Evolutionary conservation across 2,888 invertebrate species (phyloP).

Genomic region (Atrina japonica): DNA sequence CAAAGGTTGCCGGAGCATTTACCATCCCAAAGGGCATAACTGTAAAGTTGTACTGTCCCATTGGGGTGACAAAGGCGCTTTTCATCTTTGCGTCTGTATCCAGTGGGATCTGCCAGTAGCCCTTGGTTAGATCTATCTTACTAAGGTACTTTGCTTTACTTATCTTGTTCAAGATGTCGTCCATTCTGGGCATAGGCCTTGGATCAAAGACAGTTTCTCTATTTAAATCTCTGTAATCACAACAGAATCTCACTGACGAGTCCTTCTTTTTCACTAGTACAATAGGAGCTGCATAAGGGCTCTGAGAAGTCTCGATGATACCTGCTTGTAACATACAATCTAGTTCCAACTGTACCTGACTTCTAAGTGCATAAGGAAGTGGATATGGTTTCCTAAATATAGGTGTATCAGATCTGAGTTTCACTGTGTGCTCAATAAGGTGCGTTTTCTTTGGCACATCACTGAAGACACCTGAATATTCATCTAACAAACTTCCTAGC

Average conservation of each 20-base stretch:
- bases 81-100: too few species aligned
- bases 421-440: constrained; percentile 5
- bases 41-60: too few species aligned
- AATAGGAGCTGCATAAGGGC: constrained; percentile 10
- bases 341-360: constrained; percentile 7
- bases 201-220: constrained; percentile 36
- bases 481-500: neutral
- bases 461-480: constrained; percentile 3
- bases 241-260: too few species aligned
- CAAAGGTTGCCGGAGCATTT: too few species aligned
- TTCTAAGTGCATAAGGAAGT: too few species aligned
- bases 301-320: constrained; percentile 20
- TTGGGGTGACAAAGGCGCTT: too few species aligned
- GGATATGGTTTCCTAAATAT: constrained; percentile 14
- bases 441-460: constrained; percentile 2
- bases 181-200: constrained; percentile 16
- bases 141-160: constrained; percentile 6
- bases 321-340: constrained; percentile 15
- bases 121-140: too few species aligned
- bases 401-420: constrained; percentile 7
- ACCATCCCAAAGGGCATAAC: too few species aligned
- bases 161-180: neutral
- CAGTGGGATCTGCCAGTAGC: too few species aligned
- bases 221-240: constrained; percentile 16
- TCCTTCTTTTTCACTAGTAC: constrained; percentile 26